Evolutionary conservation across 2,797 vertebrate species (phyloP).

Genomic region (Momotus momota): DNA sequence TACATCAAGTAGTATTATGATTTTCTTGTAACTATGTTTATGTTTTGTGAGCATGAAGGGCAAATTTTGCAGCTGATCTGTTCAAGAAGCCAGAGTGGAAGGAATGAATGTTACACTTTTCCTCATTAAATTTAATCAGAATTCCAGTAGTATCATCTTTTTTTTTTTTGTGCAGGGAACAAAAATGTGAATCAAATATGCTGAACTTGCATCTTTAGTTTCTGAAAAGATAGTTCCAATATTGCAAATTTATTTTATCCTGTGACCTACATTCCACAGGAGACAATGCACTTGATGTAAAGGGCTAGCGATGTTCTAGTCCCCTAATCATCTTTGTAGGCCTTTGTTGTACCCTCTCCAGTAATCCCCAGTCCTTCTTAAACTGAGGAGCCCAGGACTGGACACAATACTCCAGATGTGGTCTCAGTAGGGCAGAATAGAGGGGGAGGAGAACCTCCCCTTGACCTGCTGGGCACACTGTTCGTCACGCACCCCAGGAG

Average conservation of each 20-base stretch:
- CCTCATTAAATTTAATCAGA: conserved; percentile 39
- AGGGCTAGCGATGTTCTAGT: background rate
- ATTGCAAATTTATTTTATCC: background rate
- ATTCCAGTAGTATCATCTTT: conserved; percentile 33
- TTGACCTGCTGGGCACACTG: too few relatives aligned
- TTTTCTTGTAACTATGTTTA: conserved; percentile 47
- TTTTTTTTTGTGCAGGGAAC: background rate
- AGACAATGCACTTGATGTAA: background rate
- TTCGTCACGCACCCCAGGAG: too few relatives aligned
- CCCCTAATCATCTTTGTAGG: too few relatives aligned
- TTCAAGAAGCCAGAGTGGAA: conserved; percentile 32
- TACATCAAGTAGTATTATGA: background rate
- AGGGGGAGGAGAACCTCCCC: too few relatives aligned
- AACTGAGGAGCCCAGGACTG: too few relatives aligned
- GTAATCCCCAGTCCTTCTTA: too few relatives aligned
- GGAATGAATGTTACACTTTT: conserved; percentile 31
- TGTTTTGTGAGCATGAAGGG: background rate
- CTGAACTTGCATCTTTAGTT: background rate
- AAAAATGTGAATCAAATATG: background rate
- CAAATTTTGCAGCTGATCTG: conserved; percentile 32
- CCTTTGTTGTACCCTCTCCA: too few relatives aligned
- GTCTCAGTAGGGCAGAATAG: too few relatives aligned
- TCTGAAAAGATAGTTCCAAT: background rate
- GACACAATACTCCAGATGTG: too few relatives aligned
- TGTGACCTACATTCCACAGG: background rate